Conservation (phyloP, 2,797 vertebrate genomes). For the Oreochromis mossambicus region DNA sequence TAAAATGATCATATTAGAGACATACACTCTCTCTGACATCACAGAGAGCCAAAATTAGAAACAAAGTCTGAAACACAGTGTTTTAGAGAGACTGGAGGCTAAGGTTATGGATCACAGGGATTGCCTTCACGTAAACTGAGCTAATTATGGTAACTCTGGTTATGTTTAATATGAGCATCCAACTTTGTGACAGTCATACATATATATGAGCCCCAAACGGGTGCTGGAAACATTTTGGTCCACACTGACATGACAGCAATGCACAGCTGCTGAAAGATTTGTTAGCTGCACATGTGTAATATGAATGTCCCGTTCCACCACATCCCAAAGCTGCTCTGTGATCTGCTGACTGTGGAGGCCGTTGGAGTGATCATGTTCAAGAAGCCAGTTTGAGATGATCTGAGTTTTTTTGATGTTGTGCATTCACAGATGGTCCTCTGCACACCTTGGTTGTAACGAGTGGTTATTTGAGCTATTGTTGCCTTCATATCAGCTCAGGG, state of each 20-base stretch:
- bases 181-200: not conserved
- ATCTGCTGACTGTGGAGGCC: rapidly evolving
- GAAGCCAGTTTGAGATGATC: not conserved
- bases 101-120: not conserved
- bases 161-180: not conserved
- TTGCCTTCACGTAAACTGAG: not conserved
- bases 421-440: not conserved
- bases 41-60: not conserved
- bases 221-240: not conserved
- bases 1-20: not conserved
- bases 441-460: not conserved
- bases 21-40: not conserved
- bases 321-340: not conserved
- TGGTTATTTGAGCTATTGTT: not conserved
- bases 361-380: not conserved
- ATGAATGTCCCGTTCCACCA: not conserved
- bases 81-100: not conserved
- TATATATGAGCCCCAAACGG: not conserved
- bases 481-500: not conserved
- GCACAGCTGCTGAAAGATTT: not conserved
- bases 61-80: not conserved
- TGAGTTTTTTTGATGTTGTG: not conserved
- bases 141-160: not conserved
- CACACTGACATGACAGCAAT: not conserved
- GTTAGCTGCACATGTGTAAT: rapidly evolving